A percentile compares a stretch with the other conserved stretches of the same genome.
These are phyloP conservation scores for Trematocara stigmaticum DNA, from an alignment of 2,113 vertebrate genomes.

Conservation along the genomic window DNA sequence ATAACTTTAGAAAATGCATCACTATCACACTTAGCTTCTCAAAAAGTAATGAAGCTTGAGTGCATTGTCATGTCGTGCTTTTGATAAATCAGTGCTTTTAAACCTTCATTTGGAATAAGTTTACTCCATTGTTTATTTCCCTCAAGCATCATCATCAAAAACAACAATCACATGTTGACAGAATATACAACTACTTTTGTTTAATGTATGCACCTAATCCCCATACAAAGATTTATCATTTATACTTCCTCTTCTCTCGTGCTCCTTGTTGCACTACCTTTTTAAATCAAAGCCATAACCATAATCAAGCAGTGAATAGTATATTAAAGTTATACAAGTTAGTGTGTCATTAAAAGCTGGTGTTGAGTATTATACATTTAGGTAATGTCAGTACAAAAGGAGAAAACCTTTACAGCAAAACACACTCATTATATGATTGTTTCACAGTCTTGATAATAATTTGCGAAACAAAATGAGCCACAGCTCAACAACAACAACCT, in stretches of 20 bases:
- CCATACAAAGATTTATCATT: background rate
- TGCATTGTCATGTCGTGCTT: slow-evolving; percentile 61
- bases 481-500: background rate
- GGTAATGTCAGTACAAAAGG: slow-evolving; percentile 5
- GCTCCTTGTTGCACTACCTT: background rate
- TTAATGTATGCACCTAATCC: background rate
- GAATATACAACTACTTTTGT: slow-evolving; percentile 4
- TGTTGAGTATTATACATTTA: background rate
- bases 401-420: slow-evolving; percentile 38
- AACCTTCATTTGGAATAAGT: slow-evolving; percentile 55
- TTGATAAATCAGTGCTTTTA: slow-evolving; percentile 31
- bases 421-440: slow-evolving; percentile 32
- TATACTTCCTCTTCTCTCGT: background rate
- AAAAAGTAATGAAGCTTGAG: slow-evolving; percentile 64
- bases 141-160: slow-evolving; percentile 23
- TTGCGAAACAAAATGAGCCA: slow-evolving; percentile 8
- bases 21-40: background rate
- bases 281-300: slow-evolving; percentile 29
- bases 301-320: slow-evolving; percentile 30
- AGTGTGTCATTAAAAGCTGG: background rate
- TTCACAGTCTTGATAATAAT: slow-evolving; percentile 31
- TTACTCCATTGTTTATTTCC: slow-evolving; percentile 42
- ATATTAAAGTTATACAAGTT: background rate
- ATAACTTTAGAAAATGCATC: slow-evolving; percentile 1
- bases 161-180: slow-evolving; percentile 31